phyloP scores from a whole-genome alignment of 2,888 invertebrate genomes.

The Acleris cristana region DNA sequence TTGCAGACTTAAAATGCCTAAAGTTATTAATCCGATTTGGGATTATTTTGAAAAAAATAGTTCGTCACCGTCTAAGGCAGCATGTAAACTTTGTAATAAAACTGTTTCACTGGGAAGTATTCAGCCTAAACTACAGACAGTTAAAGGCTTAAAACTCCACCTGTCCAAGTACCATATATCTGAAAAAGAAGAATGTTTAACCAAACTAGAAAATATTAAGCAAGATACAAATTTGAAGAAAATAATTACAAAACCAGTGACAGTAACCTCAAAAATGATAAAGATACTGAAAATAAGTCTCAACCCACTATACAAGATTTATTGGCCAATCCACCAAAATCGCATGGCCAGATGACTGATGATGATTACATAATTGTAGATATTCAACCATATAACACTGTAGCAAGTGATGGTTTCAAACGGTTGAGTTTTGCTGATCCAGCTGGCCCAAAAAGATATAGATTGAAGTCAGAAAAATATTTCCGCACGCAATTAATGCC shows the following conservation, averaged over 20 bases:
- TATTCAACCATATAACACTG: constrained; percentile 31
- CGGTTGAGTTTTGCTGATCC: constrained; percentile 34
- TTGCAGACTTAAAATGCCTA: constrained; percentile 12
- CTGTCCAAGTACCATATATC: constrained; percentile 25
- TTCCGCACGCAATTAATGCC: constrained; percentile 27
- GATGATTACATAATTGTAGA: constrained; percentile 34
- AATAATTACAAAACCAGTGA: neutral
- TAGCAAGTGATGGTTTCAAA: constrained; percentile 34
- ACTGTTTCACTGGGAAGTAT: constrained; percentile 24
- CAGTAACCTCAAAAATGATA: constrained; percentile 8
- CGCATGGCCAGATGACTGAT: constrained; percentile 25
- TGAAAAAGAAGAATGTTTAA: constrained; percentile 25
- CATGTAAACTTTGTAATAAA: constrained; percentile 26
- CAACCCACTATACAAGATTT: constrained; percentile 25
- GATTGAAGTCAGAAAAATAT: constrained; percentile 33
- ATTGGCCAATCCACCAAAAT: constrained; percentile 16
- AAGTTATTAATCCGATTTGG: constrained; percentile 20
- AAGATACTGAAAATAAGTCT: constrained; percentile 16
- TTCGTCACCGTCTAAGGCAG: constrained; percentile 19
- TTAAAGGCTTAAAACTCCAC: constrained; percentile 25
- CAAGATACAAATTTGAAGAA: constrained; percentile 22
- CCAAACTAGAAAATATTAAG: constrained; percentile 26
- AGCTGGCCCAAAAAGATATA: constrained; percentile 28
- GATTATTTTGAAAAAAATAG: constrained; percentile 28
- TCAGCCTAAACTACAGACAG: constrained; percentile 24